These are phyloP conservation scores for Fregetta grallaria DNA, from an alignment of 2,113 vertebrate genomes.

Conservation along the genomic window DNA sequence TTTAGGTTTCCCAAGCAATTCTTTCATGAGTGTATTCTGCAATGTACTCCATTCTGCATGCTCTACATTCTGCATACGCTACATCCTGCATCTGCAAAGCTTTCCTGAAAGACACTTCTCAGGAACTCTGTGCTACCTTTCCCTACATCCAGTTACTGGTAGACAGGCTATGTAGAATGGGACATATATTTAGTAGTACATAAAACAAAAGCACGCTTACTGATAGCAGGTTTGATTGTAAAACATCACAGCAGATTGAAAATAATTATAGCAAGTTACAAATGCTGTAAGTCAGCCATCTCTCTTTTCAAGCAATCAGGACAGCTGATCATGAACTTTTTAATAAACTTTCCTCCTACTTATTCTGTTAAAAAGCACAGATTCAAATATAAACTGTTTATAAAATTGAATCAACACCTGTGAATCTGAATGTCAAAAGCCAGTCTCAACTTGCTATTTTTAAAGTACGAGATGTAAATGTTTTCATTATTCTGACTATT, in stretches of 20 bases:
- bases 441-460: background rate
- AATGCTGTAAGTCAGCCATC: background rate
- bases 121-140: background rate
- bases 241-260: background rate
- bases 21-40: background rate
- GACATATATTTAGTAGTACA: background rate
- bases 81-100: background rate
- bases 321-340: background rate
- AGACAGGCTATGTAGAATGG: background rate
- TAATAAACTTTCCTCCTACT: background rate
- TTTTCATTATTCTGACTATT: background rate
- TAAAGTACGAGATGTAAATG: background rate
- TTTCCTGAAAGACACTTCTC: background rate
- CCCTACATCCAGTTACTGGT: background rate
- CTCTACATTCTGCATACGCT: background rate
- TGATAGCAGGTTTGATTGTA: background rate
- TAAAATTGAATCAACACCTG: background rate
- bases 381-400: background rate
- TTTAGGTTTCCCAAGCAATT: background rate
- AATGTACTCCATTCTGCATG: background rate
- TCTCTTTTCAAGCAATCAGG: background rate
- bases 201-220: background rate
- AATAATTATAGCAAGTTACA: background rate
- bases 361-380: background rate
- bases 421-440: background rate